Evolutionary conservation across 2,113 vertebrate species (phyloP), one percentile per base, ranked within the genome.

Genomic region (Mastomys natalensis): DNA sequence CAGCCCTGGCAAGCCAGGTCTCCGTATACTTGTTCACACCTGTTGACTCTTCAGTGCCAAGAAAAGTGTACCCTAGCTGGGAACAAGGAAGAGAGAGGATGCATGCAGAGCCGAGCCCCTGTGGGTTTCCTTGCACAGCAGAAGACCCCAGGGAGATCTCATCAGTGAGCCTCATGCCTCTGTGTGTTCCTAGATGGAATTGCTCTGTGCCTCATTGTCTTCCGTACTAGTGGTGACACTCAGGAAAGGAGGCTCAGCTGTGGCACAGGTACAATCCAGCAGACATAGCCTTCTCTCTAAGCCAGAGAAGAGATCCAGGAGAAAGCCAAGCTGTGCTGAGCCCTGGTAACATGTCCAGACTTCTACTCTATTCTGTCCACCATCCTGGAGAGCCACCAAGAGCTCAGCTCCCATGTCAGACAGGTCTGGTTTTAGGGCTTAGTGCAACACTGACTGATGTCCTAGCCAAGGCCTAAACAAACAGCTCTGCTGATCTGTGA

Each of bases 11-110:
- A 97, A 84, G 95, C 97, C 26, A 53, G 95, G 96, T 78, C 95
- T 98, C 97, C 60, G 40, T 96, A 97, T 90, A 98, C 98, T 98
- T 98, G 90, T 95, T 98, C 98, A 98, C 98, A 99, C 98, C 98
- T 99, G 98, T 98, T 98, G 98, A 98, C 97, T 94, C 96, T 85
- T 51, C 26, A 0, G 40, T 98, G 98, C 98, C 98, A 99, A 97
- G 97, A 98, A 98, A 94, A 78, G 91, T 96, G 60, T 66, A 82
- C 97, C 98, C 89, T 94, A 96, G 82, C n/a, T 55, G 78, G 55
- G 81, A 21, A 91, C 60, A 48, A 45, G 88, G 81, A 58, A 3
- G 26, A 81, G 48, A 62, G 77, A 98, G 72, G 87, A 84, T 84
- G 4, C 45, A 11, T 66, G 64, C 78, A 53, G 94, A 96, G 87